phyloP scores from a whole-genome alignment of 1,140 invertebrate genomes.

The Anadara kagoshimensis region DNA sequence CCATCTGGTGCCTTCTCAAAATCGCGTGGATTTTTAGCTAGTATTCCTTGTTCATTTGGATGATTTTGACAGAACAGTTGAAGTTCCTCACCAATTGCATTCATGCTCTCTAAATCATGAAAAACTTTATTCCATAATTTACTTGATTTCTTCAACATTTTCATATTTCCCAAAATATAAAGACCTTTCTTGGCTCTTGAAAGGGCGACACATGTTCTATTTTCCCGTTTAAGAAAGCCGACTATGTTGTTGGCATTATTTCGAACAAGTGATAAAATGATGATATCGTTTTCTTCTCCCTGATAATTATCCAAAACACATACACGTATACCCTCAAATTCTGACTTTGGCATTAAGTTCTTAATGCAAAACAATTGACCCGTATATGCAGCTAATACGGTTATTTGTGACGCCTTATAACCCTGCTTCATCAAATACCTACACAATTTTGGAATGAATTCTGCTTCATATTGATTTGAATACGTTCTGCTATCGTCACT shows the following conservation, averaged over 20 bases:
- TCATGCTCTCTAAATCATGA: constrained; percentile 22
- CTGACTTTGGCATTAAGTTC: constrained; percentile 49
- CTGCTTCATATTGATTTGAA: constrained; percentile 68
- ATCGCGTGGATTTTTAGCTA: constrained; percentile 54
- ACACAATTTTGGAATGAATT: constrained; percentile 62
- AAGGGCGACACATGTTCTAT: constrained; percentile 88
- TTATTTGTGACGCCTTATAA: constrained; percentile 67
- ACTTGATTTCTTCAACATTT: constrained; percentile 69
- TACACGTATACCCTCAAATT: constrained; percentile 70
- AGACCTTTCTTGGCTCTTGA: constrained; percentile 86
- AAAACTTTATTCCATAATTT: constrained; percentile 71
- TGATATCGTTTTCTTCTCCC: constrained; percentile 90
- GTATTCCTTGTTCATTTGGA: constrained; percentile 45
- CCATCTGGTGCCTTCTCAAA: constrained; percentile 68
- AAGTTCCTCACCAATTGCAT: constrained; percentile 54
- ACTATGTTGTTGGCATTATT: constrained; percentile 81
- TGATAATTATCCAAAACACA: constrained; percentile 83
- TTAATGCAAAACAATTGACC: constrained; percentile 67
- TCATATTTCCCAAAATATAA: constrained; percentile 81
- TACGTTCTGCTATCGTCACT: constrained; percentile 66
- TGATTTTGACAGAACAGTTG: constrained; percentile 72
- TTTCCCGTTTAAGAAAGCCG: constrained; percentile 85
- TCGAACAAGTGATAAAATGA: constrained; percentile 87
- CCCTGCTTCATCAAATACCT: constrained; percentile 71
- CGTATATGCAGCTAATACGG: constrained; percentile 73